Evolutionary conservation across 2,797 vertebrate genomes (phyloP).

Genomic region (Phoeniculus purpureus): DNA sequence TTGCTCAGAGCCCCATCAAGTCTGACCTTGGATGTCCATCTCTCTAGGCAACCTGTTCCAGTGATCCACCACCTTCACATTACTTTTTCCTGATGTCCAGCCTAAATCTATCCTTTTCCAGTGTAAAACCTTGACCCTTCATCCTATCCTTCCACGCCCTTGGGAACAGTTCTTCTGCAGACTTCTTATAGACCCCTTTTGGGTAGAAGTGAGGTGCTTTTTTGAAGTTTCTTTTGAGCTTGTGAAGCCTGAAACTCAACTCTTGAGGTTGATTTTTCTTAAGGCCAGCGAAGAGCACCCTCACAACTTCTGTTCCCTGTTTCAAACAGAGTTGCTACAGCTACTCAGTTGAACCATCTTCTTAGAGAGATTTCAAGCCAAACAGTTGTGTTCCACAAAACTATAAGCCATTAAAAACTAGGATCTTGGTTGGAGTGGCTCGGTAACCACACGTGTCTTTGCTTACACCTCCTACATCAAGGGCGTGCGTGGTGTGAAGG

Average conservation of each 20-base stretch:
- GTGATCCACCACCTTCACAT: too few relatives aligned
- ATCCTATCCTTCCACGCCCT: too few relatives aligned
- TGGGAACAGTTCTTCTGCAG: too few relatives aligned
- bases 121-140: too few relatives aligned
- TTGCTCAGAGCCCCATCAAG: too few relatives aligned
- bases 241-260: neutral
- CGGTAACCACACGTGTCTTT: conserved; percentile 35
- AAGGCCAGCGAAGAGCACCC: neutral
- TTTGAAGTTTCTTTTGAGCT: neutral
- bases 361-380: conserved; percentile 8
- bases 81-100: too few relatives aligned
- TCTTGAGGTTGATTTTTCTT: neutral
- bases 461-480: conserved; percentile 33
- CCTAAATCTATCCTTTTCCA: too few relatives aligned
- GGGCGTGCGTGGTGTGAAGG: conserved; percentile 30
- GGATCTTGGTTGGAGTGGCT: neutral
- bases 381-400: conserved; percentile 40
- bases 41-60: too few relatives aligned
- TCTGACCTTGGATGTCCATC: too few relatives aligned
- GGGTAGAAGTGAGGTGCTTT: neutral
- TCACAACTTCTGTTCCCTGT: neutral
- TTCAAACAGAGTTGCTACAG: conserved; percentile 11
- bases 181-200: too few relatives aligned
- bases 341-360: conserved; percentile 16
- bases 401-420: neutral